Conservation (phyloP, 2,797 vertebrate species). For the Caiman crocodilus region DNA sequence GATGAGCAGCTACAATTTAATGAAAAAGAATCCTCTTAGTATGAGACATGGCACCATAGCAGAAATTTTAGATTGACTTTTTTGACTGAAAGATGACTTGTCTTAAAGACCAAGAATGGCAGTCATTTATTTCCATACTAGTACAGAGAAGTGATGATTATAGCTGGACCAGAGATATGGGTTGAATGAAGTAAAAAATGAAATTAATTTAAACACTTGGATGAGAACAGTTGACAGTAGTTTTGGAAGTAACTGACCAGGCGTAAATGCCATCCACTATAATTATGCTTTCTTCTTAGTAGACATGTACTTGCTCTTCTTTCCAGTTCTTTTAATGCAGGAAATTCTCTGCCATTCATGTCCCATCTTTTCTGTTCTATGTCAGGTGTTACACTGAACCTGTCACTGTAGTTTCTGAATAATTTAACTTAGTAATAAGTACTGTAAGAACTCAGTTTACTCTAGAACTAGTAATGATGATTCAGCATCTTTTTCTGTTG, state of each 20-base stretch:
- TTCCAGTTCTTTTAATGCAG: neutral
- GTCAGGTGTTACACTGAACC: neutral
- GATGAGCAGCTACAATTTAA: neutral
- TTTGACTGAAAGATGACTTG: constrained; percentile 11
- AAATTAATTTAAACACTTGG: constrained; percentile 13
- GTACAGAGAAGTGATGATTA: constrained; percentile 20
- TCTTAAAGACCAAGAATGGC: constrained; percentile 43
- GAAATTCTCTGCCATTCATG: neutral
- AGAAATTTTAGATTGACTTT: neutral
- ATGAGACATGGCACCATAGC: neutral
- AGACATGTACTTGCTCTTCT: neutral
- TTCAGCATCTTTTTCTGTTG: neutral
- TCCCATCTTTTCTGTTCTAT: neutral
- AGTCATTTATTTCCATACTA: neutral
- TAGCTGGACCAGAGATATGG: constrained; percentile 15
- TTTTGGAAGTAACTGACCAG: constrained; percentile 26
- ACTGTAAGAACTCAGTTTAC: neutral
- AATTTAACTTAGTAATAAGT: neutral
- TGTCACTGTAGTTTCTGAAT: neutral
- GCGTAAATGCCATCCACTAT: neutral
- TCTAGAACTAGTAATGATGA: neutral
- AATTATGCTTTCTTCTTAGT: neutral
- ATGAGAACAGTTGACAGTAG: neutral
- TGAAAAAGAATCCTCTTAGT: neutral
- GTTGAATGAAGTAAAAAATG: constrained; percentile 53